Base-by-base conservation (phyloP, 1,140 invertebrate genomes). In the Brachionus koreanus region DNA sequence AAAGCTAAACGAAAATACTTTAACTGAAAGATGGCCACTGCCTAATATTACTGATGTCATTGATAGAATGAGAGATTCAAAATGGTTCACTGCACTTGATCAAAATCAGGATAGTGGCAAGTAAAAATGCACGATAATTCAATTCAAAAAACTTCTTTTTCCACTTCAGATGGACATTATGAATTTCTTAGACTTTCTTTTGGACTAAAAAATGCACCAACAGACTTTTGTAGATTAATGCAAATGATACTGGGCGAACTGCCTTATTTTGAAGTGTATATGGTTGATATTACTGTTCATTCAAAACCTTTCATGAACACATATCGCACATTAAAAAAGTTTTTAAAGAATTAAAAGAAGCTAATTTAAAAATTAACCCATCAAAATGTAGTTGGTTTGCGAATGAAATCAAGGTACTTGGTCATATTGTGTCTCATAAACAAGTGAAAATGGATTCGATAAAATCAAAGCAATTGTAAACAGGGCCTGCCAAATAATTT, bases 101-200 rank as follows among this genome's bases (percentile, higher is more conserved):
- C 2, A n/a, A n/a, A 43, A 19, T 46, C 49, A 69, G 74, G 83
- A 10, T 83, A 81, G 25, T 83, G 57, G 82, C 83, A 84, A 19
- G 39, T 83, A 6, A 46, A 81, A 79, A 42, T 84, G 49, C 74
- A 77, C 0, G 37, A 65, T 19, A 35, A 29, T 12, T 72, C 83
- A 35, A 84, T 83, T 16, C 2, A 57, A 57, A 52, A 75, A 37
- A 84, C 84, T 16, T 82, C 84, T 12, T 85, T 83, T 74, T 67
- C 77, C 3, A 43, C 43, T 33, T 2, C 39, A 10, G 35, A 76
- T 7, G 43, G 43, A 6, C 4, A 29, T 16, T 76, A 46, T 49
- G 39, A 76, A 76, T 76, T 76, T 49, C 13, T 16, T 0, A 35
- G 19, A 46, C 52, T n/a, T n/a, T n/a, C n/a, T n/a, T n/a, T n/a